phyloP scores from a whole-genome alignment of 2,797 vertebrate genomes.

The Uromys caudimaculatus region DNA sequence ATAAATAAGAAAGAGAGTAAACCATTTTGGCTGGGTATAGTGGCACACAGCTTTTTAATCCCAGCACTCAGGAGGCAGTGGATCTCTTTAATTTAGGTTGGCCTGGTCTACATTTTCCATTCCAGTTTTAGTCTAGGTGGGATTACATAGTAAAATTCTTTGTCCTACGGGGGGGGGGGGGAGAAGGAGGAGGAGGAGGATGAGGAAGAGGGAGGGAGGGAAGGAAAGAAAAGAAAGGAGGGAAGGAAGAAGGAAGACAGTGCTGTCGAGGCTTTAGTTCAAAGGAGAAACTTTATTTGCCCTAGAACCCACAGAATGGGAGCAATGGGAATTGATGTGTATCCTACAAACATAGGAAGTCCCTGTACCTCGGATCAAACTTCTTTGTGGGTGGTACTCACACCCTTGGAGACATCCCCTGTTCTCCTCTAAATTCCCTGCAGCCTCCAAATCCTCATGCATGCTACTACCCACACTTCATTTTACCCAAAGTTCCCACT shows the following conservation, averaged over 20 bases:
- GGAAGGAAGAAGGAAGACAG: not conserved
- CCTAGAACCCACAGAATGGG: not conserved
- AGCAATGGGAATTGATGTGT: not conserved
- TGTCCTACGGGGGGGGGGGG: not conserved
- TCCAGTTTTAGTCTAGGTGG: not conserved
- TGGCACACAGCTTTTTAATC: not conserved
- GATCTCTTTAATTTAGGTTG: not conserved
- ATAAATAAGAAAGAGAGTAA: not conserved
- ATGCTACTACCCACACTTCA: not conserved
- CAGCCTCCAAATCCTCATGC: constrained; percentile 9
- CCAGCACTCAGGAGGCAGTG: not conserved
- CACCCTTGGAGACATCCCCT: not conserved
- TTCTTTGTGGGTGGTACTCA: not conserved
- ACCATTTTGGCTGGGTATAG: not conserved
- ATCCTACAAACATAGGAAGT: not conserved
- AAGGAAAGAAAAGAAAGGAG: not conserved
- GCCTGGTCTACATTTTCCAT: not conserved
- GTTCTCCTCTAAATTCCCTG: constrained; percentile 14
- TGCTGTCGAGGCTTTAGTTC: not conserved
- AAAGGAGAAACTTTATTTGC: constrained; percentile 30
- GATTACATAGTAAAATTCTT: not conserved
- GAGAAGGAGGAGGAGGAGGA: too few species aligned
- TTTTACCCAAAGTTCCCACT: not conserved
- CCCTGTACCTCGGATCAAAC: constrained; percentile 23
- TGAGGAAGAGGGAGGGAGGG: not conserved